These are phyloP conservation scores for Autographa pulchrina DNA, from an alignment of 2,888 invertebrate species.

Conservation along the genomic window DNA sequence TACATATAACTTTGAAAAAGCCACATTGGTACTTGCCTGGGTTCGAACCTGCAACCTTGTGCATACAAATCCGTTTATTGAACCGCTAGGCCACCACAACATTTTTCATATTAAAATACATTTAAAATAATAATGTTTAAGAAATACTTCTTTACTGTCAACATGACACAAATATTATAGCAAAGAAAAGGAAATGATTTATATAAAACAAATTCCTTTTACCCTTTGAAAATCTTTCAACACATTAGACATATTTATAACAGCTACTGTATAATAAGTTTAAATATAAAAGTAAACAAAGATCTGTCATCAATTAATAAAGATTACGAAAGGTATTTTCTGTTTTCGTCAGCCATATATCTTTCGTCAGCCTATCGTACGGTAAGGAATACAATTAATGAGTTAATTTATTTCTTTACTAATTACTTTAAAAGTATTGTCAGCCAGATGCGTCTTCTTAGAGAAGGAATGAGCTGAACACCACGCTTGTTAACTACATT, in stretches of 20 bases:
- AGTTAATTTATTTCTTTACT: conserved; percentile 38
- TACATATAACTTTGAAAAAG: no score
- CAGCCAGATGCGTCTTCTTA: background rate
- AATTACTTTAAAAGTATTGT: conserved; percentile 24
- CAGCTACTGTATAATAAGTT: conserved; percentile 18
- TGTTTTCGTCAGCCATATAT: conserved; percentile 41
- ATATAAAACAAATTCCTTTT: conserved; percentile 8
- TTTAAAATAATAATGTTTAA: no score
- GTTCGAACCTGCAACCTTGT: no score
- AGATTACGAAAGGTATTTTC: conserved; percentile 40
- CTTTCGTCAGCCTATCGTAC: conserved; percentile 24
- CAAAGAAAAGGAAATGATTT: background rate
- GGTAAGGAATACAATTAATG: conserved; percentile 21
- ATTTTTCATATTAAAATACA: no score
- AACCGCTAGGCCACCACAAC: no score
- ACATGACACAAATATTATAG: no score
- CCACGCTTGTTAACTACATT: no score
- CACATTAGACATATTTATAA: conserved; percentile 27
- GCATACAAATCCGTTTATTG: no score
- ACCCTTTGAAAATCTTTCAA: conserved; percentile 25
- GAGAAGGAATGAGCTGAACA: no score
- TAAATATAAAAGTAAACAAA: conserved; percentile 26
- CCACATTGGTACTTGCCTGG: no score
- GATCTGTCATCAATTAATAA: conserved; percentile 39
- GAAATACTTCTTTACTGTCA: no score